A percentile compares a stretch with the other conserved stretches of the same genome.
These are phyloP conservation scores for Torymus texanus DNA, from an alignment of 2,888 invertebrate genomes.

Conservation along the genomic window DNA sequence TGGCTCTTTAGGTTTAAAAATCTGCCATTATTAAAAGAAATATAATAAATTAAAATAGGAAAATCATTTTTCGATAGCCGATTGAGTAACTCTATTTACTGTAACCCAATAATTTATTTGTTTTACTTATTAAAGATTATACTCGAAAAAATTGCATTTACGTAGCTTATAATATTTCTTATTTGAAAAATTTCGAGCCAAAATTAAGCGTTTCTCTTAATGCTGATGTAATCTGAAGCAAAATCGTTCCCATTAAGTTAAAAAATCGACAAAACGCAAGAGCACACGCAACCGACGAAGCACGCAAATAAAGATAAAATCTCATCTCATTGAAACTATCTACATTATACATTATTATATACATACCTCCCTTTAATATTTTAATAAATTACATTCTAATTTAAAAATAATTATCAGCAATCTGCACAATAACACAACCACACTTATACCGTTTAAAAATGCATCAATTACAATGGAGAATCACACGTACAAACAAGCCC, in stretches of 20 bases:
- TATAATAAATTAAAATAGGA: no score
- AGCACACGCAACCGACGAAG: conserved; percentile 41
- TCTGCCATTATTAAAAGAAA: no score
- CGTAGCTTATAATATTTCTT: no score
- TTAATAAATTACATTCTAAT: conserved; percentile 37
- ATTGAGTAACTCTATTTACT: no score
- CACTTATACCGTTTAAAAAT: background rate
- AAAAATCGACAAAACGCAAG: conserved; percentile 32
- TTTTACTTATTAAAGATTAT: no score
- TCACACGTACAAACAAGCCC: background rate
- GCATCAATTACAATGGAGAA: background rate
- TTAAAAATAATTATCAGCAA: background rate
- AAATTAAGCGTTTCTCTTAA: no score
- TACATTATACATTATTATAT: background rate
- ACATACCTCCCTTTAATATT: background rate
- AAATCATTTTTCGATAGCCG: no score
- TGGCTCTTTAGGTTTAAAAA: no score
- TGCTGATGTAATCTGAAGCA: no score
- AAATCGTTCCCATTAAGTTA: conserved; percentile 27
- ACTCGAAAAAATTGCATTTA: no score
- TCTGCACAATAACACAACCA: background rate
- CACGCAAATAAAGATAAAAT: conserved; percentile 47
- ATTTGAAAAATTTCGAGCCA: no score
- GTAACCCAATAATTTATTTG: no score
- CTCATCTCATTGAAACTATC: conserved; percentile 25